These are phyloP conservation scores for Sebastolobus alascanus DNA, from an alignment of 2,797 vertebrate genomes.

Conservation along the genomic window DNA sequence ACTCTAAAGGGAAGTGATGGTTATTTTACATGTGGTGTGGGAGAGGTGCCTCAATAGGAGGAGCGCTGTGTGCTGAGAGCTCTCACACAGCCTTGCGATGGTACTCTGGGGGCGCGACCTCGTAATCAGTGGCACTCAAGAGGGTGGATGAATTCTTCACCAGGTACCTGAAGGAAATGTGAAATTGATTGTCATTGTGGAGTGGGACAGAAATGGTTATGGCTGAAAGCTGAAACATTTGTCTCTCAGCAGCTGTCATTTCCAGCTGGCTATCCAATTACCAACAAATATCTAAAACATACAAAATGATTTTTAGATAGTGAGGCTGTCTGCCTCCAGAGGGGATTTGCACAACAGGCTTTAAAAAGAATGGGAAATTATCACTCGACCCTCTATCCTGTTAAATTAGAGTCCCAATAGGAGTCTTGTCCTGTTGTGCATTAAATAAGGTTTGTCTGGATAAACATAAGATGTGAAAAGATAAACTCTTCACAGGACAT, in stretches of 20 bases:
- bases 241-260: not conserved
- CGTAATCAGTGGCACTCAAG: conserved; percentile 94
- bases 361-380: conserved; percentile 2
- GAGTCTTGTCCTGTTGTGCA: not conserved
- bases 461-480: not conserved
- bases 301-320: conserved; percentile 1
- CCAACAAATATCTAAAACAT: not conserved
- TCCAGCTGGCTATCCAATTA: not conserved
- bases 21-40: conserved; percentile 45
- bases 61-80: conserved; percentile 26
- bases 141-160: conserved; percentile 93
- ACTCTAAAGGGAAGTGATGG: conserved; percentile 32
- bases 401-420: not conserved
- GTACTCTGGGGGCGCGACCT: conserved; percentile 96
- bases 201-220: not conserved
- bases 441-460: not conserved
- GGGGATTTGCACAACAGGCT: not conserved
- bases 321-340: not conserved
- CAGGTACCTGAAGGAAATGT: conserved; percentile 87
- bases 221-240: not conserved
- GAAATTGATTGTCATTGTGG: not conserved
- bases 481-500: not conserved
- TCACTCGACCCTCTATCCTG: not conserved
- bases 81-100: conserved; percentile 93
- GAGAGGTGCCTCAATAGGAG: conserved; percentile 17